A percentile compares a stretch with the other conserved stretches of the same genome.
phyloP scores from a whole-genome alignment of 2,888 invertebrate species.

The Lasiommata megera region DNA sequence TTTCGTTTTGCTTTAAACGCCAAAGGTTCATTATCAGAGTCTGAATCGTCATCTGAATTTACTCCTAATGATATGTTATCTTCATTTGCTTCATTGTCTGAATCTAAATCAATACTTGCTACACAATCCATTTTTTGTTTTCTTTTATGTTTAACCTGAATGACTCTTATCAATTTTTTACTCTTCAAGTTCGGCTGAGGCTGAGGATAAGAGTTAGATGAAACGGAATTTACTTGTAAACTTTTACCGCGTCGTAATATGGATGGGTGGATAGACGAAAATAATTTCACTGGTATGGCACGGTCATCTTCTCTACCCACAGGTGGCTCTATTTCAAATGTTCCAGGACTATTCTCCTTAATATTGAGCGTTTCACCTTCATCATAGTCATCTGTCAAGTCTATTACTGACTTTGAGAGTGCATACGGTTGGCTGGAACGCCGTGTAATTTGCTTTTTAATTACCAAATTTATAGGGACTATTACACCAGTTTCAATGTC shows the following conservation, averaged over 20 bases:
- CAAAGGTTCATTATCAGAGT: conserved; percentile 65
- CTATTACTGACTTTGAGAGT: conserved; percentile 42
- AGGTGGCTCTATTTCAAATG: background rate
- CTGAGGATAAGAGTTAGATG: conserved; percentile 8
- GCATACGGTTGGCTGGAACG: background rate
- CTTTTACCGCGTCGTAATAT: conserved; percentile 26
- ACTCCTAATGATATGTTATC: background rate
- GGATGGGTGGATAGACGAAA: conserved; percentile 37
- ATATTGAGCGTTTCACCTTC: conserved; percentile 16
- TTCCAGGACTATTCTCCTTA: background rate
- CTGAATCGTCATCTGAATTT: conserved; percentile 13
- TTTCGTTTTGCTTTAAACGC: conserved; percentile 51
- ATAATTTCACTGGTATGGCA: conserved; percentile 45
- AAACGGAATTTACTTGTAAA: conserved; percentile 2
- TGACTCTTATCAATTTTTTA: conserved; percentile 5
- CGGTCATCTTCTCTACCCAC: background rate
- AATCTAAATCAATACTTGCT: conserved; percentile 12
- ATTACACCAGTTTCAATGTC: conserved; percentile 53
- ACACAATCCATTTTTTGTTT: conserved; percentile 1
- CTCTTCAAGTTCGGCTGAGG: background rate
- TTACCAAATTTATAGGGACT: conserved; percentile 55
- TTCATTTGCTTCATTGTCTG: background rate
- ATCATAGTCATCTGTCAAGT: conserved; percentile 57
- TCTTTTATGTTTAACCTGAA: conserved; percentile 5
- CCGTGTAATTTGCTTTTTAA: conserved; percentile 44